Evolutionary conservation across 2,797 vertebrate genomes (phyloP).

Genomic region (Tarsius wallacei): DNA sequence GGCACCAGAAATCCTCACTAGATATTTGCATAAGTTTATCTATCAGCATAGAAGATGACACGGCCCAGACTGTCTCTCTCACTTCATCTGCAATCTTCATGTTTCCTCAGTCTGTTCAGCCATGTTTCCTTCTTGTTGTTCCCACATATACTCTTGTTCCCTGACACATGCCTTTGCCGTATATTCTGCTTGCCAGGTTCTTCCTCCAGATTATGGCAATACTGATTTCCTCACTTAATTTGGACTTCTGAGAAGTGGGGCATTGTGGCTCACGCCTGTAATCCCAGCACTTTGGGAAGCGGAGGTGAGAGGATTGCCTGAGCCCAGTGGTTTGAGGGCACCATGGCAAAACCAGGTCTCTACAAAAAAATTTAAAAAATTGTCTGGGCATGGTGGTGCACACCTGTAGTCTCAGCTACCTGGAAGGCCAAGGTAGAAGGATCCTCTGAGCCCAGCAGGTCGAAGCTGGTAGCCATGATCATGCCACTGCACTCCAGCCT

Average conservation of each 20-base stretch:
- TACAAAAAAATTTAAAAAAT: too few species aligned
- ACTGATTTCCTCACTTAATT: background rate
- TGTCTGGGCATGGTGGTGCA: too few species aligned
- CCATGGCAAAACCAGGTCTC: too few species aligned
- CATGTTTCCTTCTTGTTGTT: background rate
- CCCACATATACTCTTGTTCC: background rate
- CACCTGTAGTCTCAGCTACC: too few species aligned
- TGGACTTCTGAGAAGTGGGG: background rate
- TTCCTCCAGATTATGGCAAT: background rate
- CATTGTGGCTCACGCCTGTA: too few species aligned
- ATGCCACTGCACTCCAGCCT: too few species aligned
- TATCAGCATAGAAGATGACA: background rate
- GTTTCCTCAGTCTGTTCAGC: background rate
- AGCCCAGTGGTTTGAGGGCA: too few species aligned
- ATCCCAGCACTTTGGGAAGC: too few species aligned
- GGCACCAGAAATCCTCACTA: background rate
- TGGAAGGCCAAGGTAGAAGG: too few species aligned
- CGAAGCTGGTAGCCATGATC: too few species aligned
- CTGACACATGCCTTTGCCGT: background rate
- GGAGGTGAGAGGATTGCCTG: too few species aligned
- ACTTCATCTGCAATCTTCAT: background rate
- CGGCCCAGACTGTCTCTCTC: rapidly evolving
- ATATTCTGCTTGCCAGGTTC: rapidly evolving
- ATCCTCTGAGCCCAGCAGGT: too few species aligned
- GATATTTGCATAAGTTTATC: background rate